phyloP scores from a whole-genome alignment of 1,140 invertebrate species.

The Microplitis demolitor region DNA sequence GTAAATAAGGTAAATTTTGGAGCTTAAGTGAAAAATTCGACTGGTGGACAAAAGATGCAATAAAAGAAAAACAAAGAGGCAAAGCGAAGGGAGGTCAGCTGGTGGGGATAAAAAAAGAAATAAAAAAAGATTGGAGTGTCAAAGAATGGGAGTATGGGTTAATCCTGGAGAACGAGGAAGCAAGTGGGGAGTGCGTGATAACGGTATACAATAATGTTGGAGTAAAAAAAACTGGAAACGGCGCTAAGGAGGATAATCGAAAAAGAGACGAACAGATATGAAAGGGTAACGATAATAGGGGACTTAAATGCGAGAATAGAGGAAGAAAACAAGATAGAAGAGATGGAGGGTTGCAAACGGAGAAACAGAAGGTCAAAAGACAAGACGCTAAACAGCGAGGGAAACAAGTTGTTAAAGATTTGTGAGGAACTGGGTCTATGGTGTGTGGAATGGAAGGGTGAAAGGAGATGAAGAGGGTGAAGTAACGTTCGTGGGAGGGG shows the following conservation, averaged over 20 bases:
- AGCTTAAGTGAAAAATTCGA: not conserved
- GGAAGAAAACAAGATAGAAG: not conserved
- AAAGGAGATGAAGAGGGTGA: not conserved
- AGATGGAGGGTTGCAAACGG: not conserved
- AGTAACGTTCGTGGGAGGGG: not conserved
- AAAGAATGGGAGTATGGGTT: not conserved
- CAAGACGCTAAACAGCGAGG: conserved; percentile 9
- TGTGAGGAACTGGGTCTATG: not conserved
- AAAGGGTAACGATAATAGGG: not conserved
- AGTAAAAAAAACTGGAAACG: not conserved
- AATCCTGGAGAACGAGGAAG: not conserved
- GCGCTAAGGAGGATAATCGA: not conserved
- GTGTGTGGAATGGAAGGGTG: not conserved
- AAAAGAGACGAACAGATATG: not conserved
- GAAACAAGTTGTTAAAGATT: conserved; percentile 17
- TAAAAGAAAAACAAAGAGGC: conserved; percentile 20
- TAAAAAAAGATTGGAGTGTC: not conserved
- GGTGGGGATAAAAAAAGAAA: conserved; percentile 23
- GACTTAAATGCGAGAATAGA: conserved; percentile 18
- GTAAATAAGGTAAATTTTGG: conserved; percentile 1
- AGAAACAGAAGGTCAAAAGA: conserved; percentile 12
- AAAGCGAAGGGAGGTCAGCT: conserved; percentile 21
- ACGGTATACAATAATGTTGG: conserved; percentile 7
- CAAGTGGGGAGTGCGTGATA: not conserved
- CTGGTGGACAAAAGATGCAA: conserved; percentile 15